These are phyloP conservation scores for Latrodectus geometricus DNA, from an alignment of 1,140 invertebrate species.

Conservation along the genomic window DNA sequence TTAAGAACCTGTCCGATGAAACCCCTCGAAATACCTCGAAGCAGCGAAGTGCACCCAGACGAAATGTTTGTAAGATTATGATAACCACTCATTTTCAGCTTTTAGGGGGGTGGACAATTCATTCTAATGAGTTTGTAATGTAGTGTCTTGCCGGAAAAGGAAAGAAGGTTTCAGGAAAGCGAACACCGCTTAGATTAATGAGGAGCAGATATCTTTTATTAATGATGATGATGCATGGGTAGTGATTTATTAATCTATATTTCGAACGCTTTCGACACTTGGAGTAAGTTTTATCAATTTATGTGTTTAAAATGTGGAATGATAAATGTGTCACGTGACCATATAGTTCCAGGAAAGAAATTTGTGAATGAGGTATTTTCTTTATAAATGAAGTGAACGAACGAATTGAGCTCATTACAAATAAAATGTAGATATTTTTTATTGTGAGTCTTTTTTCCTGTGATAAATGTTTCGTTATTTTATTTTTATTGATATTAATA, in stretches of 20 bases:
- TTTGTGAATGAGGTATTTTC: too few relatives aligned
- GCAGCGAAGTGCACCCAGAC: neutral
- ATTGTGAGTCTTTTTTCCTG: too few relatives aligned
- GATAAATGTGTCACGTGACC: neutral
- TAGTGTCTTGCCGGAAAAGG: conserved; percentile 4
- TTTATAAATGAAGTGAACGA: too few relatives aligned
- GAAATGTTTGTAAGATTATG: conserved; percentile 1
- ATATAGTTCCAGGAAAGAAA: too few relatives aligned
- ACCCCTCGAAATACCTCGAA: neutral
- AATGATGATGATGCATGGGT: conserved; percentile 17
- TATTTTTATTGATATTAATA: too few relatives aligned
- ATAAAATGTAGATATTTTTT: too few relatives aligned
- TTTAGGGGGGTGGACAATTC: conserved; percentile 15
- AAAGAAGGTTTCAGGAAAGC: conserved; percentile 13
- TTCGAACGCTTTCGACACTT: neutral
- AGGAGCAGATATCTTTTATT: conserved; percentile 42
- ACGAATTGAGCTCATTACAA: too few relatives aligned
- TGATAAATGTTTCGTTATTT: too few relatives aligned
- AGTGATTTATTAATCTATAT: neutral
- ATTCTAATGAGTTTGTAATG: conserved; percentile 46
- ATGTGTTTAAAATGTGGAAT: neutral
- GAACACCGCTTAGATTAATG: conserved; percentile 46
- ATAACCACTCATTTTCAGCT: conserved; percentile 28
- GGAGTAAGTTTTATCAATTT: conserved; percentile 14
- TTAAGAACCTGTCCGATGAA: too few relatives aligned